Conservation (phyloP, 2,113 vertebrate genomes). For the Corydoras maculifer region DNA sequence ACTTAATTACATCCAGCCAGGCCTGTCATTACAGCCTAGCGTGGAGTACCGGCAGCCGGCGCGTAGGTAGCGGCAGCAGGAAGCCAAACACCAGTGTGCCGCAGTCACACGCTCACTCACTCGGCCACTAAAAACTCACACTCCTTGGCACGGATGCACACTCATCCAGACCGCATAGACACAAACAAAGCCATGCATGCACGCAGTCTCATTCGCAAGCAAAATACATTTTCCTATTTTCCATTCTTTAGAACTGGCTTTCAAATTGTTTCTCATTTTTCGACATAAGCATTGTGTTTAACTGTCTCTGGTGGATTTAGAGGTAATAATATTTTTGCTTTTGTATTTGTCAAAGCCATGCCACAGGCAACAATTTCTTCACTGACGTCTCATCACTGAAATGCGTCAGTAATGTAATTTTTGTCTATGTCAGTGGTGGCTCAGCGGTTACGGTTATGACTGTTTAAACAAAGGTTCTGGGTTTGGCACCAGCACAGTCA, state of each 20-base stretch:
- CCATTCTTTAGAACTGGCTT: no score
- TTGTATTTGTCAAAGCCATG: no score
- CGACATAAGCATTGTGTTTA: no score
- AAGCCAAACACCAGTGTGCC: slow-evolving; percentile 32
- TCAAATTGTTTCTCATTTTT: no score
- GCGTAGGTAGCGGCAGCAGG: slow-evolving; percentile 38
- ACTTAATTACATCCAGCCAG: slow-evolving; percentile 48
- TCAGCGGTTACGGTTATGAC: neutral
- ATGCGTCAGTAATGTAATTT: no score
- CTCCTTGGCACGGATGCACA: slow-evolving; percentile 29
- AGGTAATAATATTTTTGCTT: no score
- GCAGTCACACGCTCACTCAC: slow-evolving; percentile 38
- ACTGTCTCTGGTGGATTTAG: no score
- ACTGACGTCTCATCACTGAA: no score
- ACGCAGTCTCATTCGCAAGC: neutral
- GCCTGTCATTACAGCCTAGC: slow-evolving; percentile 45
- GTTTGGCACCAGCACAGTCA: neutral
- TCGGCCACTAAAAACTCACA: slow-evolving; percentile 34
- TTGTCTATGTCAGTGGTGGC: neutral
- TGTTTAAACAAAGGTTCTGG: neutral
- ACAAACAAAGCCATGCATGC: slow-evolving; percentile 29
- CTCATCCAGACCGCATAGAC: slow-evolving; percentile 33
- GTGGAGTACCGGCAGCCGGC: slow-evolving; percentile 25
- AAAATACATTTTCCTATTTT: no score
- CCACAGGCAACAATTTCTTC: no score